Conservation (phyloP, 2,888 invertebrate genomes). For the Tholera decimalis region DNA sequence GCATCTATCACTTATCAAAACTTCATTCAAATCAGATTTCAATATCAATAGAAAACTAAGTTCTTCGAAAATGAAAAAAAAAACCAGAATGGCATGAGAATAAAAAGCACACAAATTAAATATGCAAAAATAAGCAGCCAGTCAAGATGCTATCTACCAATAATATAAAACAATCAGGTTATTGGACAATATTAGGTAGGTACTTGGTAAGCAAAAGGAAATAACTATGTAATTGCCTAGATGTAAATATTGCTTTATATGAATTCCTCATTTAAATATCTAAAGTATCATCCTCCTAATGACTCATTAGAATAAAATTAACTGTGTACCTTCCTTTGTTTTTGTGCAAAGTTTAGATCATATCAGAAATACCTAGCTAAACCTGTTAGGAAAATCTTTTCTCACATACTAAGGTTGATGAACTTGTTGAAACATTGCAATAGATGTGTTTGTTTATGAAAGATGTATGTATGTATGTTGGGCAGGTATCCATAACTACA, state of each 20-base stretch:
- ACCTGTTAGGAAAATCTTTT: conserved; percentile 10
- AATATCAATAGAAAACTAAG: background rate
- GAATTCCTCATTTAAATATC: conserved; percentile 42
- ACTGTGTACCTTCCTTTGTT: conserved; percentile 46
- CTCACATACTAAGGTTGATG: conserved; percentile 47
- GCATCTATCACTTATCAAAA: too few relatives aligned
- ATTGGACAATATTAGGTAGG: conserved; percentile 8
- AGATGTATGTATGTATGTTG: too few relatives aligned
- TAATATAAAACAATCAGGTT: conserved; percentile 23
- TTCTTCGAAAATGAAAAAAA: background rate
- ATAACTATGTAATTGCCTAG: conserved; percentile 21
- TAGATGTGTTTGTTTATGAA: conserved; percentile 19
- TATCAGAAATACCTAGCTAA: conserved; percentile 41
- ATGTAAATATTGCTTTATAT: conserved; percentile 45
- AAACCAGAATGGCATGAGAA: background rate
- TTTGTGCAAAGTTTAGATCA: conserved; percentile 46
- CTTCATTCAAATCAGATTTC: too few relatives aligned
- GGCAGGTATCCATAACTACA: too few relatives aligned
- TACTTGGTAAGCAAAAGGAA: conserved; percentile 24
- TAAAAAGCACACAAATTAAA: background rate
- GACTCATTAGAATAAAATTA: conserved; percentile 58
- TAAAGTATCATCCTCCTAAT: conserved; percentile 34
- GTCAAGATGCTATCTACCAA: background rate
- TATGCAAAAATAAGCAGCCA: background rate
- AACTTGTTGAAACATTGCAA: conserved; percentile 47